Evolutionary conservation across 2,888 invertebrate species (phyloP), one percentile per base, ranked within the genome.

Genomic region (Bhutanitis thaidina): DNA sequence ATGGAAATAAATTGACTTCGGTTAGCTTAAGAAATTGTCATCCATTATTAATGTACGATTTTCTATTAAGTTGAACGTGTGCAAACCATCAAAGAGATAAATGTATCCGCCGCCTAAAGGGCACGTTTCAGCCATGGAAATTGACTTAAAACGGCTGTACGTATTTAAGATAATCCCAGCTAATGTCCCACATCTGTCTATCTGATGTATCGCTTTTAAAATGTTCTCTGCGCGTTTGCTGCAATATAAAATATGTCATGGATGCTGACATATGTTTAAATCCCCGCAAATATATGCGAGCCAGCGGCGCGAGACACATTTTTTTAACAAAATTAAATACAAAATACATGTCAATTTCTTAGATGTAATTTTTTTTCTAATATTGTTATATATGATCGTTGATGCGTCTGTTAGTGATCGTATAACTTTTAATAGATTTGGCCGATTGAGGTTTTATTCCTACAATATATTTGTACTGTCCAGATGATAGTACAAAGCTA

Each of bases 131-230:
- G 55, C 57, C 56, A 60, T 65, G 61, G 67, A 62, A 59, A 66
- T 62, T 67, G 66, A 75, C 71, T 72, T 61, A 64, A 56, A 85
- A 86, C 88, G 88, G 87, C 86, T 88, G 87, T 79, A 74, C 71
- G 69, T 71, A 66, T 80, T 86, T 82, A 84, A 71, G 73, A 72
- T 87, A 86, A 88, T 87, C 86, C 80, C 52, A 43, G 58, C 65
- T 74, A 77, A 80, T 70, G 61, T n/a, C n/a, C 73, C 62, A 64
- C 85, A 81, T 78, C 79, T 83, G 80, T 71, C 73, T 65, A 58
- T 65, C 66, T 77, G 73, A 81, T 78, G 66, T 71, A 77, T 74
- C 58, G 65, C 62, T 68, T 67, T 71, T 71, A 68, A 75, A 72
- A 68, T 64, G 67, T 50, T 51, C 41, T 32, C 37, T 34, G 56